Base-by-base conservation (phyloP, 1,140 invertebrate genomes). In the Drosophila tristis region DNA sequence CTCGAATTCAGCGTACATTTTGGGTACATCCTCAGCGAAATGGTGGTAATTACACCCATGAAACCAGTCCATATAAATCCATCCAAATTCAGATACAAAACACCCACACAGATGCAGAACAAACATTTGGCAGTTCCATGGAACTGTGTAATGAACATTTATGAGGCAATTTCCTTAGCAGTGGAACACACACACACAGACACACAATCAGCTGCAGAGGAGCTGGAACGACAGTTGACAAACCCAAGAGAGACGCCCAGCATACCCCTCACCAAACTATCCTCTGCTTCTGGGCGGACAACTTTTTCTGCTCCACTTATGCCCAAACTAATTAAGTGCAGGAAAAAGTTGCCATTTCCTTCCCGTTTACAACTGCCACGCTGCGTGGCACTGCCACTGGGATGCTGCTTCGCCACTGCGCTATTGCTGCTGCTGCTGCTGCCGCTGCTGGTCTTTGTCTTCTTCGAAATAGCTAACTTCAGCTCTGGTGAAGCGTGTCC, bases 291-390 rank as follows among this genome's bases (percentile, higher is more conserved):
- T 75, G 81, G 75, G 78, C 49, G 61, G 57, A 75, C 55, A 82
- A 89, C 72, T 84, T 89, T 87, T 89, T 89, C 84, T 89, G 84
- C 84, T 89, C 84, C 84, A 89, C 84, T 89, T 89, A 89, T 84
- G 84, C 84, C 85, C 79, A 89, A 89, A 89, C 84, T 89, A 89
- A 89, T 89, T 89, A 89, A 89, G 84, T 89, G 84, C 84, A 89
- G 84, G 84, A 89, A 89, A 84, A 89, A 89, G 79, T 89, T 89
- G 75, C 84, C 84, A 89, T 71, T 89, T 81, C 84, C 84, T 74
- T 84, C 65, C 74, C 82, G 67, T 66, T 77, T 60, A 58, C 80
- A 85, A 79, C 79, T 77, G 64, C 59, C 76, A 74, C 56, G 72
- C 43, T 49, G 54, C 53, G 42, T 39, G 49, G 45, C 43, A 23